Evolutionary conservation across 2,797 vertebrate genomes (phyloP).

Genomic region (Pantherophis vulpinus): DNA sequence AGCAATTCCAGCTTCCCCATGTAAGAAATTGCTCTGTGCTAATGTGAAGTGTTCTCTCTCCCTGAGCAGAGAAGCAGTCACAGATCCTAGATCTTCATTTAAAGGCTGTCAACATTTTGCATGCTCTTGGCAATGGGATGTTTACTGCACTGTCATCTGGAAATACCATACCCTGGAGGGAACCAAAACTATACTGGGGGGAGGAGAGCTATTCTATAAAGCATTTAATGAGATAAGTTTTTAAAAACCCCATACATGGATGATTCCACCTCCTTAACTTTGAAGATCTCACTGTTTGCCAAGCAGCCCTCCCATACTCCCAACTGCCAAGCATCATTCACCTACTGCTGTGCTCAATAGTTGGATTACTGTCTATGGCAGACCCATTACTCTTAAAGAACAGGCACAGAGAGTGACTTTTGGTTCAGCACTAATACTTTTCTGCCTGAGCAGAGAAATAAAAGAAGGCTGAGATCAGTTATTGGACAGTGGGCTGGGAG

Average conservation of each 20-base stretch:
- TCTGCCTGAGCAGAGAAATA: not conserved
- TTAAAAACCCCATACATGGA: not conserved
- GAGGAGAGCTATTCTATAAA: not conserved
- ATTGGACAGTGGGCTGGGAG: not conserved
- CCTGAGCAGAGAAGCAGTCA: not conserved
- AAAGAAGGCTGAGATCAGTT: not conserved
- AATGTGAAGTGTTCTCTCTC: not conserved
- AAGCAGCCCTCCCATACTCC: not conserved
- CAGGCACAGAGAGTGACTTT: not conserved
- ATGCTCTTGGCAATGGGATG: constrained; percentile 2
- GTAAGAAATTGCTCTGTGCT: not conserved
- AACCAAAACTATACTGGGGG: constrained; percentile 10
- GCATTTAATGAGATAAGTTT: constrained; percentile 10
- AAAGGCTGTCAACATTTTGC: constrained; percentile 24
- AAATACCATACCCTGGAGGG: constrained; percentile 2
- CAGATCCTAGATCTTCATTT: constrained; percentile 19
- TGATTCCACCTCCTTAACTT: not conserved
- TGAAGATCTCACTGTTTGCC: not conserved
- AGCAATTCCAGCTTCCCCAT: not conserved
- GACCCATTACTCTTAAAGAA: not conserved
- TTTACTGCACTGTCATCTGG: constrained; percentile 7
- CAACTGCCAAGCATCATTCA: constrained; percentile 10
- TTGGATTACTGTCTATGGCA: not conserved
- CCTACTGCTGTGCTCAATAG: constrained; percentile 5
- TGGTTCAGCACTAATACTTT: not conserved